Evolutionary conservation across 2,888 invertebrate species (phyloP).

Genomic region (Eucera pruinosa): DNA sequence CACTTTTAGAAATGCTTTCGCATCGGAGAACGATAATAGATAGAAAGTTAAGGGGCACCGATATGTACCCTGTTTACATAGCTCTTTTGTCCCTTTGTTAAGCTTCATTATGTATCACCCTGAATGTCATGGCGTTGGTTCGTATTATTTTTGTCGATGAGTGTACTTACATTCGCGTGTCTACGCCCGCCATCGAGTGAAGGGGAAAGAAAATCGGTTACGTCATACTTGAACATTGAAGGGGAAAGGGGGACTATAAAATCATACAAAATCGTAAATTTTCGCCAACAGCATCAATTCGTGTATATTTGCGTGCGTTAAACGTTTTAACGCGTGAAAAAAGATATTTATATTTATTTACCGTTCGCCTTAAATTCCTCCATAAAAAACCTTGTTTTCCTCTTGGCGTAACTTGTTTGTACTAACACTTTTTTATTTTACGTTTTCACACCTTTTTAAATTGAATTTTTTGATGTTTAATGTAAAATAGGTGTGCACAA

Average conservation of each 20-base stretch:
- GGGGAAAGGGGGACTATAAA: conserved; percentile 8
- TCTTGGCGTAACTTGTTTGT: neutral
- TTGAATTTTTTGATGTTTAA: too few species aligned
- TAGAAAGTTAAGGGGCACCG: conserved; percentile 27
- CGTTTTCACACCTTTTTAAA: neutral
- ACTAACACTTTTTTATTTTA: neutral
- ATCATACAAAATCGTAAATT: conserved; percentile 3
- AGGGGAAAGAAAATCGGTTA: conserved; percentile 36
- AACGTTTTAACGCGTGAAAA: neutral
- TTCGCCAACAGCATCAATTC: neutral
- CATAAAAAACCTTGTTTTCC: too few species aligned
- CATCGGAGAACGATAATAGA: conserved; percentile 11
- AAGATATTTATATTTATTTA: conserved; percentile 6
- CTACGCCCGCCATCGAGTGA: conserved; percentile 22
- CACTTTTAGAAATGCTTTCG: conserved; percentile 43
- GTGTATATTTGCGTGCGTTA: neutral
- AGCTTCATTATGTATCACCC: conserved; percentile 14
- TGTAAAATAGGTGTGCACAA: too few species aligned
- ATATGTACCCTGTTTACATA: neutral
- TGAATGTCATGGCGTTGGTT: conserved; percentile 30
- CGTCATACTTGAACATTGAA: conserved; percentile 29
- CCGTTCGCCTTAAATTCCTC: neutral
- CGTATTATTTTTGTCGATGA: conserved; percentile 61
- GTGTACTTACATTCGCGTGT: conserved; percentile 55
- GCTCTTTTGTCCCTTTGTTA: neutral